These are phyloP conservation scores for Pelobates cultripes DNA, from an alignment of 2,797 vertebrate genomes.

Conservation along the genomic window DNA sequence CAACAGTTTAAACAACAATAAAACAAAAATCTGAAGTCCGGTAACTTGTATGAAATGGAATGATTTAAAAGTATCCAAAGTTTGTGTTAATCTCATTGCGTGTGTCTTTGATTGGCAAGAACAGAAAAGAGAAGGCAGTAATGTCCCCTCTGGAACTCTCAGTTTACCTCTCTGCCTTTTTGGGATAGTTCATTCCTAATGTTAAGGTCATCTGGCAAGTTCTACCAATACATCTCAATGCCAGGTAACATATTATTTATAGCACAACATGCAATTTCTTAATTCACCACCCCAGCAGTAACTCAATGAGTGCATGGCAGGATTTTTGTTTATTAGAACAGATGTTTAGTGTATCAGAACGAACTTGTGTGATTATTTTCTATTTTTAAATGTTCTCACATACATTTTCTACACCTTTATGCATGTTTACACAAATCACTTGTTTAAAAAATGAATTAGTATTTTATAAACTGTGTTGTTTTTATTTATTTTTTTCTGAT, in stretches of 20 bases:
- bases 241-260: constrained; percentile 51
- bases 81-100: constrained; percentile 5
- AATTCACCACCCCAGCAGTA: constrained; percentile 30
- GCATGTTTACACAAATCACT: no score
- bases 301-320: constrained; percentile 11
- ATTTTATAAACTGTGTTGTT: no score
- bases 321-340: constrained; percentile 36
- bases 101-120: constrained; percentile 17
- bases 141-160: constrained; percentile 32
- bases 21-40: no score
- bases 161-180: constrained; percentile 45
- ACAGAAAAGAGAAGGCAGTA: constrained; percentile 1
- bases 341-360: constrained; percentile 23
- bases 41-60: constrained; percentile 12
- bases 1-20: no score
- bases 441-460: no score
- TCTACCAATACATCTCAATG: constrained; percentile 23
- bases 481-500: no score
- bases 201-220: constrained; percentile 43
- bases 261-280: constrained; percentile 26
- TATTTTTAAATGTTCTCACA: constrained; percentile 13
- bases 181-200: constrained; percentile 20
- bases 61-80: constrained; percentile 12
- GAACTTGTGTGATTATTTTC: not conserved
- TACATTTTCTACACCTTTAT: constrained; percentile 3